Evolutionary conservation across 2,888 invertebrate genomes (phyloP).

Genomic region (Drosophila bunnanda): DNA sequence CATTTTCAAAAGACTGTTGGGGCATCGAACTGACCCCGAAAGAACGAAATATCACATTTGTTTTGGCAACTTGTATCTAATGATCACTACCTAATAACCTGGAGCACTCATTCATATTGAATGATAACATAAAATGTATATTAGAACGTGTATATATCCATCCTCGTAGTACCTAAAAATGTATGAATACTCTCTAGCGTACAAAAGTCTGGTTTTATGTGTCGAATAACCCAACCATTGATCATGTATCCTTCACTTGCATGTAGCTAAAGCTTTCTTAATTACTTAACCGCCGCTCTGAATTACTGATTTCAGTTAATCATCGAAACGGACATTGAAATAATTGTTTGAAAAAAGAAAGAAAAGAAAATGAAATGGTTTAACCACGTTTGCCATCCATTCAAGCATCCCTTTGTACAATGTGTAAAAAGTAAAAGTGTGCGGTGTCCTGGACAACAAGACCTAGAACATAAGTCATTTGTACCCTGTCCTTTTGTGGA

Average conservation of each 20-base stretch:
- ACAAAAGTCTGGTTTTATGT: constrained; percentile 13
- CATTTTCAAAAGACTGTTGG: constrained; percentile 71
- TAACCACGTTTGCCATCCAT: constrained; percentile 34
- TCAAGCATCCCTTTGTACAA: constrained; percentile 51
- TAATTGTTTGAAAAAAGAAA: constrained; percentile 67
- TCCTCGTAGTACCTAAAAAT: constrained; percentile 31
- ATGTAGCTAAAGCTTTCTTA: constrained; percentile 36
- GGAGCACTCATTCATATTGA: constrained; percentile 79
- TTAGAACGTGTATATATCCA: constrained; percentile 40
- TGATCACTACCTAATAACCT: constrained; percentile 20
- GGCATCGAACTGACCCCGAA: constrained; percentile 38
- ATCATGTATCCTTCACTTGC: constrained; percentile 6
- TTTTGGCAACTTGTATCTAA: constrained; percentile 33
- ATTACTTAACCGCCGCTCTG: constrained; percentile 37
- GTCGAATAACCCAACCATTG: constrained; percentile 6
- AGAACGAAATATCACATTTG: constrained; percentile 43
- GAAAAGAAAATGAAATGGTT: constrained; percentile 5
- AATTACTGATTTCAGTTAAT: constrained; percentile 75
- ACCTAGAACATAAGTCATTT: constrained; percentile 60
- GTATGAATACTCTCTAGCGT: constrained; percentile 14
- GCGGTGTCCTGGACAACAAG: constrained; percentile 34
- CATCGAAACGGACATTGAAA: constrained; percentile 81
- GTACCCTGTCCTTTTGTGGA: constrained; percentile 55
- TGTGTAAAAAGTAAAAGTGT: constrained; percentile 51
- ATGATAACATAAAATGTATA: constrained; percentile 53